Evolutionary conservation across 2,888 invertebrate species (phyloP), one percentile per base, ranked within the genome.

Genomic region (Drosophila buzzatii): DNA sequence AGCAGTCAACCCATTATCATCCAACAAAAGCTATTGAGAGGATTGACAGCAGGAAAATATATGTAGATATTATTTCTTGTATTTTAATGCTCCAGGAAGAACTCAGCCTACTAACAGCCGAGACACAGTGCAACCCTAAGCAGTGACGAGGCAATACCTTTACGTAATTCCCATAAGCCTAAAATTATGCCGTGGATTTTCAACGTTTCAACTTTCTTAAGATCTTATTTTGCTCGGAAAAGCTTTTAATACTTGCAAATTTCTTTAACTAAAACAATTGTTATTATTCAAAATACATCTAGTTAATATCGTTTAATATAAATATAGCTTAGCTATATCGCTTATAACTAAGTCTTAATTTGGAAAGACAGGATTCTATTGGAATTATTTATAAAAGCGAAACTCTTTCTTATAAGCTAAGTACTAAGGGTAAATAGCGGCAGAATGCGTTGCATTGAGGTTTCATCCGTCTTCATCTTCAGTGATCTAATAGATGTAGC

Each of bases 401-500:
- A 41, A 41, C 52, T 44, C 27, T 49, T 33, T 16, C 47, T 57
- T 57, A 37, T 35, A 14, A 49, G 45, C 52, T 62, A 49, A 56
- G 37, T 63, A 62, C 79, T 81, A 85, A 64, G 82, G 82, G 84
- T 88, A 85, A 85, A 85, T 66, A 76, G 73, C 76, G 90, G 91
- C 86, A 91, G 83, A 83, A 60, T 81, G 85, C 64, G 56, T 79
- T 70, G 53, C 68, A 61, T 62, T 77, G 83, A 79, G 70, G 70
- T 69, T 69, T 62, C 52, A 55, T 72, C 77, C 76, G 76, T 72
- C 23, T 51, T 51, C 56, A 57, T 65, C 67, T 20, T 49, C 37
- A 51, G 66, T 65, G 67, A 70, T 72, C 60, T 93, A 94, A 81
- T 94, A 94, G 82, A 92, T 93, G 85, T 94, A 94, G 69, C 94